Conservation (phyloP, 2,113 vertebrate genomes). For the Ceyx margarethae region DNA sequence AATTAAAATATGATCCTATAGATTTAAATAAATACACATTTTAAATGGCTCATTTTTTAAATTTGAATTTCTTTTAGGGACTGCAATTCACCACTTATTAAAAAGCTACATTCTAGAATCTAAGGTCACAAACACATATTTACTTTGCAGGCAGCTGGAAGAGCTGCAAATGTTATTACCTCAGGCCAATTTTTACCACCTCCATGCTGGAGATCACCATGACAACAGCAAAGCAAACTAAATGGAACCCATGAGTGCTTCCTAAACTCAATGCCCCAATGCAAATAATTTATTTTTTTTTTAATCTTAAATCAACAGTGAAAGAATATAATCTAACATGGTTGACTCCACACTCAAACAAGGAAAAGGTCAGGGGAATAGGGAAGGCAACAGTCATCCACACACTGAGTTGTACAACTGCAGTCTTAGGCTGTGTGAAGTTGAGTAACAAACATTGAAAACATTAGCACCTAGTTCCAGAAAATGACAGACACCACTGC, state of each 20-base stretch:
- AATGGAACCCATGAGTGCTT: neutral
- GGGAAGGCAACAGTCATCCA: neutral
- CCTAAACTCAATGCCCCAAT: neutral
- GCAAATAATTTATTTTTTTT: neutral
- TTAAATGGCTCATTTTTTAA: neutral
- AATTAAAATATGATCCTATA: neutral
- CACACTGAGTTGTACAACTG: neutral
- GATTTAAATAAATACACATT: neutral
- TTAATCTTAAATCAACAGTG: constrained; percentile 3
- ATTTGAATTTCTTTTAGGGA: neutral
- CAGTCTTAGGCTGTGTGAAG: neutral
- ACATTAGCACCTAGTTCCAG: neutral
- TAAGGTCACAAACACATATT: neutral
- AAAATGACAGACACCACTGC: neutral
- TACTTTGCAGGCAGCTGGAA: constrained; percentile 14
- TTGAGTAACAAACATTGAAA: neutral
- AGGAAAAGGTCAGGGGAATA: neutral
- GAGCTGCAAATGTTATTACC: constrained; percentile 35
- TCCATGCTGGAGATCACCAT: constrained; percentile 30
- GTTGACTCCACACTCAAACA: constrained; percentile 26
- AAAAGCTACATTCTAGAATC: neutral
- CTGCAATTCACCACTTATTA: neutral
- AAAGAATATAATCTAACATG: constrained; percentile 14
- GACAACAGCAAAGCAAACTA: constrained; percentile 19
- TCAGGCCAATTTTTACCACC: constrained; percentile 1